Conservation (phyloP, 2,888 invertebrate genomes). For the Drosophila kambysellisi region DNA sequence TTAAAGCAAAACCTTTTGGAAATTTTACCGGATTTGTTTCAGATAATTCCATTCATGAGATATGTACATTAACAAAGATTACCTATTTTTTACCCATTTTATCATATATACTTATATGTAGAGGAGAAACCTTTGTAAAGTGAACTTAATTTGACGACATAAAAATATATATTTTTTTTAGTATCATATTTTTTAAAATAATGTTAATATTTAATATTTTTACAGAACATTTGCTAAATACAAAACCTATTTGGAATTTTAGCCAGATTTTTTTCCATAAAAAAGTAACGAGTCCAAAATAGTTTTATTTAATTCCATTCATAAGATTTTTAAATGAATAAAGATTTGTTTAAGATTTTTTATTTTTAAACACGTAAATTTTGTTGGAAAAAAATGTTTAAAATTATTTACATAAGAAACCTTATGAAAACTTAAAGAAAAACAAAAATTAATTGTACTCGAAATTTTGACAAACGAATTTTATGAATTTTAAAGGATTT, state of each 20-base stretch:
- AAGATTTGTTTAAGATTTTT: neutral
- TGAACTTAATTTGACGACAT: too few relatives aligned
- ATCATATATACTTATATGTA: too few relatives aligned
- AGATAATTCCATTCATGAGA: too few relatives aligned
- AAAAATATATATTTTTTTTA: too few relatives aligned
- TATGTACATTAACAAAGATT: too few relatives aligned
- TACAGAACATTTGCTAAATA: neutral
- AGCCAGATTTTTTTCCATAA: neutral
- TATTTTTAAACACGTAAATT: neutral
- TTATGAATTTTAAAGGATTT: neutral
- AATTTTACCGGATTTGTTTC: neutral
- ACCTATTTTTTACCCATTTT: too few relatives aligned
- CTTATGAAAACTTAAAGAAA: neutral
- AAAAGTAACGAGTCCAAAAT: too few relatives aligned
- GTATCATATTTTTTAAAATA: neutral
- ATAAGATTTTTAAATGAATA: neutral
- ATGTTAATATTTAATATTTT: neutral
- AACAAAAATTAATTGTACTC: neutral
- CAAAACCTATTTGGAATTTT: accelerated
- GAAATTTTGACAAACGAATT: neutral
- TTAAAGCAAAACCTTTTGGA: accelerated
- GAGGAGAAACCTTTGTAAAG: too few relatives aligned
- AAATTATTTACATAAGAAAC: neutral
- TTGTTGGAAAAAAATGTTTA: neutral
- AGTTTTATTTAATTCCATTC: too few relatives aligned